These are phyloP conservation scores for Rhamphomyia laevipes DNA, from an alignment of 2,888 invertebrate genomes.

Conservation along the genomic window DNA sequence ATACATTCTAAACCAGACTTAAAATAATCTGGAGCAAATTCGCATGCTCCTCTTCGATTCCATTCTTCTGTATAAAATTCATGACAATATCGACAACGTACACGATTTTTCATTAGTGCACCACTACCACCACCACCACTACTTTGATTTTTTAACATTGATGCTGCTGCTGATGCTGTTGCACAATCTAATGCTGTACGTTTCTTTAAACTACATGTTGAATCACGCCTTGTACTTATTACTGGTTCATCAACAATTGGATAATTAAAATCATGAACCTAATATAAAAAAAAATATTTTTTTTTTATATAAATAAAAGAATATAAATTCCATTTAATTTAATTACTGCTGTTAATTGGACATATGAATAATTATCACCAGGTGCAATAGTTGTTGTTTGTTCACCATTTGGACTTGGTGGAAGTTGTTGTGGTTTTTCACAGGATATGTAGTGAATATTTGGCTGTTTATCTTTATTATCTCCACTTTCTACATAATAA, in stretches of 20 bases:
- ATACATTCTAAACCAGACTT: constrained; percentile 67
- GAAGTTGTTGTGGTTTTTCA: constrained; percentile 27
- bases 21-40: constrained; percentile 76
- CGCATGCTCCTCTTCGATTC: constrained; percentile 76
- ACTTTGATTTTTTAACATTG: constrained; percentile 24
- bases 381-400: constrained; percentile 29
- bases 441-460: constrained; percentile 49
- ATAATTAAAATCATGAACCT: constrained; percentile 78
- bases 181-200: constrained; percentile 44
- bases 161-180: constrained; percentile 30
- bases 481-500: constrained; percentile 28
- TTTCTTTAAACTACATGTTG: constrained; percentile 55
- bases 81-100: constrained; percentile 56
- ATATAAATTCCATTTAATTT: constrained; percentile 4
- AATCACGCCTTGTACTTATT: constrained; percentile 37
- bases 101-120: constrained; percentile 32
- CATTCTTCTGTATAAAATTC: constrained; percentile 71
- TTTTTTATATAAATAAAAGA: constrained; percentile 4
- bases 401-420: constrained; percentile 18
- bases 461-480: constrained; percentile 27
- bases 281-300: constrained; percentile 9
- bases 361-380: constrained; percentile 69
- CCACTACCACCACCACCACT: constrained; percentile 14
- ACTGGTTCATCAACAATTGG: constrained; percentile 44
- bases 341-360: constrained; percentile 60